phyloP scores from a whole-genome alignment of 2,888 invertebrate species.

The Nemapogon koenigi region DNA sequence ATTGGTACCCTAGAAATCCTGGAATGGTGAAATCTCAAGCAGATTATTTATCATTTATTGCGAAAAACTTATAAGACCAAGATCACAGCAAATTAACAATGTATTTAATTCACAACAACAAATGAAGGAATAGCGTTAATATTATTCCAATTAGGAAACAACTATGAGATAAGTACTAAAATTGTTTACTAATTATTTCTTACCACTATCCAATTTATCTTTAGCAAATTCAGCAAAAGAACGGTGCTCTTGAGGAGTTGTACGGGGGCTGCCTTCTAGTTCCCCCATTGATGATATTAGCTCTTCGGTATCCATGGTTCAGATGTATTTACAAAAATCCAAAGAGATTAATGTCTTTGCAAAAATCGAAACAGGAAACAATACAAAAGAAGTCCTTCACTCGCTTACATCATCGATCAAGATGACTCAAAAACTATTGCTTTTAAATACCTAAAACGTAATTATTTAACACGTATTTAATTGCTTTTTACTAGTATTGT shows the following conservation, averaged over 20 bases:
- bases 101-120: constrained; percentile 1
- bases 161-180: background rate
- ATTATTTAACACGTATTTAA: background rate
- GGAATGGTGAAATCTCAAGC: no score
- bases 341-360: constrained; percentile 25
- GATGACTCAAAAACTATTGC: background rate
- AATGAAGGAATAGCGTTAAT: no score
- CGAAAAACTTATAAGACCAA: no score
- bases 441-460: background rate
- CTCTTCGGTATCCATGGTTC: constrained; percentile 45
- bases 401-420: constrained; percentile 58
- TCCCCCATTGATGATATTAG: constrained; percentile 31
- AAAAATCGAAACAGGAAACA: constrained; percentile 16
- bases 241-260: constrained; percentile 53
- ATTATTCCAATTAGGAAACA: no score
- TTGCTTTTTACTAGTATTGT: constrained; percentile 1
- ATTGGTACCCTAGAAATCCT: no score
- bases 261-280: constrained; percentile 46
- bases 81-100: no score
- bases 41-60: no score
- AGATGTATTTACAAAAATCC: constrained; percentile 14
- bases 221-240: constrained; percentile 57
- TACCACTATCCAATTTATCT: constrained; percentile 56
- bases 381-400: constrained; percentile 33
- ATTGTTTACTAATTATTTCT: constrained; percentile 16